Evolutionary conservation across 2,888 invertebrate species (phyloP).

Genomic region (Ecliptopera silaceata): DNA sequence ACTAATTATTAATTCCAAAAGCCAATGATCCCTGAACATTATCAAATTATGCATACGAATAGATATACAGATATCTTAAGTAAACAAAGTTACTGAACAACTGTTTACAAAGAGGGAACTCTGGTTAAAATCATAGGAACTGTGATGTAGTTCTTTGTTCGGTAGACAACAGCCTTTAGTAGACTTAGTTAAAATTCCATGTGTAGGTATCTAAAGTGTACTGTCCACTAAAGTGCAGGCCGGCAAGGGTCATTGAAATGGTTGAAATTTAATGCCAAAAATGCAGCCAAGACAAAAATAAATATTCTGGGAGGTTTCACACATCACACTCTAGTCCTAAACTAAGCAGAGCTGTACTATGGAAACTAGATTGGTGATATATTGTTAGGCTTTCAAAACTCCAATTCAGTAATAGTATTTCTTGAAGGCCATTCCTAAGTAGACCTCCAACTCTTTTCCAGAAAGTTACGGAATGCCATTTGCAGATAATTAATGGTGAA

Average conservation of each 20-base stretch:
- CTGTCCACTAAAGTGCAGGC: background rate
- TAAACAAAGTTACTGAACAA: conserved; percentile 21
- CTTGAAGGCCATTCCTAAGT: conserved; percentile 58
- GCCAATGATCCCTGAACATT: background rate
- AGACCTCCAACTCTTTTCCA: conserved; percentile 64
- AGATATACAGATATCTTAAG: background rate
- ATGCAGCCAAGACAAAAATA: too few species aligned
- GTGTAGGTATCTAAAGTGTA: background rate
- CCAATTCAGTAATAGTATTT: conserved; percentile 65
- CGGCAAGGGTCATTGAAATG: too few species aligned
- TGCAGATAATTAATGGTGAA: conserved; percentile 69
- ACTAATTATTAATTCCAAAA: background rate
- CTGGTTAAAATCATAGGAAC: conserved; percentile 14
- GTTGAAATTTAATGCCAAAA: too few species aligned
- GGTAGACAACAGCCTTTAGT: conserved; percentile 10
- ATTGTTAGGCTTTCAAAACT: conserved; percentile 45
- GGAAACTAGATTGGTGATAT: too few species aligned
- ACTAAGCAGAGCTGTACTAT: too few species aligned
- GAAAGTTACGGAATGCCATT: conserved; percentile 65
- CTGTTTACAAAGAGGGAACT: conserved; percentile 10
- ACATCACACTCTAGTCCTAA: too few species aligned
- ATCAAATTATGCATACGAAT: conserved; percentile 1
- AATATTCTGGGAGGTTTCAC: too few species aligned
- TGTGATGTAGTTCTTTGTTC: conserved; percentile 8
- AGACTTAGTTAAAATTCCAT: conserved; percentile 18